These are phyloP conservation scores for Passer montanus DNA, from an alignment of 2,113 vertebrate genomes.

Conservation along the genomic window DNA sequence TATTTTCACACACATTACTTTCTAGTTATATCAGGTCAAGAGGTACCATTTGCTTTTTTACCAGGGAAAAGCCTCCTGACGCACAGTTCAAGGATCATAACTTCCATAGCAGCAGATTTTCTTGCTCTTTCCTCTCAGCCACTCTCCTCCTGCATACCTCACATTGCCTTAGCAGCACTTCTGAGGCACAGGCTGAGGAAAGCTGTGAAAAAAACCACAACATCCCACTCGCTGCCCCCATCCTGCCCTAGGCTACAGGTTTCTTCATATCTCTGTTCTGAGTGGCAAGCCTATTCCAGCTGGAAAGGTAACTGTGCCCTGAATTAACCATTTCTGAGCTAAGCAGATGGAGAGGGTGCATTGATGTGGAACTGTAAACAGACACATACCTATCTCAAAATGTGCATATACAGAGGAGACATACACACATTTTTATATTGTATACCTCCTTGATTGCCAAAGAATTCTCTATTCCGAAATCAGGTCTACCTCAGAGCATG, in stretches of 20 bases:
- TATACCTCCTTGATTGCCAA: background rate
- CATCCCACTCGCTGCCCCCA: background rate
- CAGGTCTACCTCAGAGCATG: background rate
- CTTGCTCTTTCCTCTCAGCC: background rate
- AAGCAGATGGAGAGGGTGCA: background rate
- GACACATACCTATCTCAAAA: background rate
- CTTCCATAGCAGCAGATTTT: background rate
- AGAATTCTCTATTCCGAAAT: background rate
- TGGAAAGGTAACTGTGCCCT: background rate
- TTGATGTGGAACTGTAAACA: background rate
- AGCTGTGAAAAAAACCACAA: background rate
- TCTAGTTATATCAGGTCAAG: background rate
- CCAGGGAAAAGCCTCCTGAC: background rate
- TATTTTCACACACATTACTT: background rate
- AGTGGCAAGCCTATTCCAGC: background rate
- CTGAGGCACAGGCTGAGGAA: background rate
- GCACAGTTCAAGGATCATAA: background rate
- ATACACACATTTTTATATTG: background rate
- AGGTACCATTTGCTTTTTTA: background rate
- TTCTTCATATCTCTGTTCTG: background rate
- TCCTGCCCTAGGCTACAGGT: background rate
- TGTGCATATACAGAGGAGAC: background rate
- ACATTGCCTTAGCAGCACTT: background rate
- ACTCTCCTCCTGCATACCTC: background rate
- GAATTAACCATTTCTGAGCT: conserved; percentile 1